These are phyloP conservation scores for Thryonomys swinderianus DNA, from an alignment of 2,113 vertebrate species.

Conservation along the genomic window DNA sequence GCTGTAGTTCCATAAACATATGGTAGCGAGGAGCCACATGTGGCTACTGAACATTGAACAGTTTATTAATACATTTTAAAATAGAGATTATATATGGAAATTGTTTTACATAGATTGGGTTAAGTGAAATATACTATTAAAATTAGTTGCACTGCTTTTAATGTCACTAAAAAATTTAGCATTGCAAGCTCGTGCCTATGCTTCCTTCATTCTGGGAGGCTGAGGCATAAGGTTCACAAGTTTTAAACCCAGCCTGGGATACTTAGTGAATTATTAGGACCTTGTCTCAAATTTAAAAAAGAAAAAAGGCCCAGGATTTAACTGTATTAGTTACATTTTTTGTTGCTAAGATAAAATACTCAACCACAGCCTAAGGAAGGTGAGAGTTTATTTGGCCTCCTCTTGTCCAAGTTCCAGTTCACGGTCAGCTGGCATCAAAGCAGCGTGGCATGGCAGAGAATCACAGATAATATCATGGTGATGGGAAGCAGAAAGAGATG, in stretches of 20 bases:
- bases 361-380: neutral
- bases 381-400: neutral
- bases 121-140: neutral
- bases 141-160: constrained; percentile 18
- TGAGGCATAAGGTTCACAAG: neutral
- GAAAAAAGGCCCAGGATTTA: too few species aligned
- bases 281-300: neutral
- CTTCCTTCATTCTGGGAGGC: neutral
- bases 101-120: neutral
- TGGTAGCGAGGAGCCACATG: neutral
- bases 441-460: neutral
- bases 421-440: neutral
- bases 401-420: neutral
- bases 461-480: neutral
- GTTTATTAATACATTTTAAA: neutral
- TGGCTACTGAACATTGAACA: neutral
- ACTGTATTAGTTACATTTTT: neutral
- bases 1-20: neutral
- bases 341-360: neutral
- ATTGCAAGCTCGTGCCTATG: neutral
- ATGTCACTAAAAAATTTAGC: neutral
- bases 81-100: neutral
- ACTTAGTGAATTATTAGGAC: neutral
- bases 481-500: neutral
- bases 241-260: neutral